Conservation (phyloP, 2,797 vertebrate species). For the Acanthis flammea region DNA sequence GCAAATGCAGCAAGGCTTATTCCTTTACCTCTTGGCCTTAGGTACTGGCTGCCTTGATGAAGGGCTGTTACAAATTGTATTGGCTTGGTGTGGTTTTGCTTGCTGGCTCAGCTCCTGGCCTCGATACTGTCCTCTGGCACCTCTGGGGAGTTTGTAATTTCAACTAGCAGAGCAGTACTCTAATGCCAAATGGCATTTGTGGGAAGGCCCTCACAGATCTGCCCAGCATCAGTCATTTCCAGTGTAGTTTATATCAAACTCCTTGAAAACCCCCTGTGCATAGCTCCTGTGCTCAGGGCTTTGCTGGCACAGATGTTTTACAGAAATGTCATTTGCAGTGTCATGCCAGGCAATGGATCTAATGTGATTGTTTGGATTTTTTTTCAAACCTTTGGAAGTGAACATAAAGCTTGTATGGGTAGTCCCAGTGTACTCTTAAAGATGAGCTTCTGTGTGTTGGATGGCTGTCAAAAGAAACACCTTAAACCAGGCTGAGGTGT, state of each 20-base stretch:
- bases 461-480: neutral
- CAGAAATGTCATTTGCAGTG: neutral
- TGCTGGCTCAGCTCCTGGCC: neutral
- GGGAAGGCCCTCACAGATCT: neutral
- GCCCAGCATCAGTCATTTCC: neutral
- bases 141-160: neutral
- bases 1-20: fast-evolving
- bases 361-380: neutral
- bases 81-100: neutral
- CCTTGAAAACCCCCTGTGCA: neutral
- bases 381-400: neutral
- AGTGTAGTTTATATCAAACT: neutral
- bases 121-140: fast-evolving
- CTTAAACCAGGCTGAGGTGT: neutral
- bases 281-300: neutral
- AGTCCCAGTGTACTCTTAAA: neutral
- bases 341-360: neutral
- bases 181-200: neutral
- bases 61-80: neutral
- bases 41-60: fast-evolving
- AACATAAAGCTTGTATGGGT: fast-evolving
- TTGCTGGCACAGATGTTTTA: neutral
- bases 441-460: neutral
- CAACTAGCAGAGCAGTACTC: neutral
- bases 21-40: neutral